phyloP scores from a whole-genome alignment of 2,113 vertebrate genomes.

The Sinocyclocheilus grahami region DNA sequence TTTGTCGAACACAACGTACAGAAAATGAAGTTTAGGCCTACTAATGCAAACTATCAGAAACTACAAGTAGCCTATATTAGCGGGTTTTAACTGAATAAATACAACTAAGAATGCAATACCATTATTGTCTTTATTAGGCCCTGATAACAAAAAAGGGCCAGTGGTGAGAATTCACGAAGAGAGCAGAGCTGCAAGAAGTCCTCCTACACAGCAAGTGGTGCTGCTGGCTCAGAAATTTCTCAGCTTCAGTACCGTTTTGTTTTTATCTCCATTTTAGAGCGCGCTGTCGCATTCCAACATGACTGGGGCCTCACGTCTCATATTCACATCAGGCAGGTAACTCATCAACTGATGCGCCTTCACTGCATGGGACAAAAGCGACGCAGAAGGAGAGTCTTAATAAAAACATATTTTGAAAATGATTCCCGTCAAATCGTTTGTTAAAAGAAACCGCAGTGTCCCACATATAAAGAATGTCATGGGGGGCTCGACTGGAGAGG shows the following conservation, averaged over 20 bases:
- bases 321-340: slow-evolving; percentile 69
- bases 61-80: no score
- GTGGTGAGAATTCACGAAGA: not conserved
- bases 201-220: slow-evolving; percentile 75
- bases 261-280: slow-evolving; percentile 70
- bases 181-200: slow-evolving; percentile 65
- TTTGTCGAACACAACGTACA: no score
- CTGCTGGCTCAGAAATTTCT: slow-evolving; percentile 67
- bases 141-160: not conserved
- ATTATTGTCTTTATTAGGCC: not conserved
- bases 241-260: slow-evolving; percentile 53
- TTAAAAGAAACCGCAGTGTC: not conserved
- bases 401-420: slow-evolving; percentile 5
- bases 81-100: not conserved
- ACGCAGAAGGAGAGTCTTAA: not conserved
- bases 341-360: slow-evolving; percentile 62
- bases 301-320: slow-evolving; percentile 51
- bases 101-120: not conserved
- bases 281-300: slow-evolving; percentile 65
- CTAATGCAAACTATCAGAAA: no score
- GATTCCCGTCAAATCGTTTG: not conserved
- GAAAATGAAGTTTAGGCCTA: no score
- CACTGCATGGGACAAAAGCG: slow-evolving; percentile 48
- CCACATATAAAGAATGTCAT: not conserved
- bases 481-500: not conserved